Percentiles rank a stretch among this genome's conserved stretches.
Conservation (phyloP, 2,797 vertebrate species). For the Brachyalestes nurse region DNA sequence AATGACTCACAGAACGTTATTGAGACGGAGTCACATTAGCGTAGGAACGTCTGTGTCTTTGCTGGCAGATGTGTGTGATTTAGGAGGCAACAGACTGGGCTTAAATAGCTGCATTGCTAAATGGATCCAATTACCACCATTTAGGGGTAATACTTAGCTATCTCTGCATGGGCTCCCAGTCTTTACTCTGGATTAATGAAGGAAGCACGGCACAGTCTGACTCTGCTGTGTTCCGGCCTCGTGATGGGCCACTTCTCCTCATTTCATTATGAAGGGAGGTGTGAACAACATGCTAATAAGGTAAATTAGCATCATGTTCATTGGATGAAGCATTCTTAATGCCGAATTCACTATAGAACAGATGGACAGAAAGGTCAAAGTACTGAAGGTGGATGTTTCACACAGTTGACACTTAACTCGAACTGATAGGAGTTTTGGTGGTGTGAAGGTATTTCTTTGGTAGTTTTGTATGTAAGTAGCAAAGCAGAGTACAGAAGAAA, state of each 20-base stretch:
- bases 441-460: neutral
- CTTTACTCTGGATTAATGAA: slow-evolving; percentile 6
- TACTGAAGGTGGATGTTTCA: neutral
- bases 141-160: slow-evolving; percentile 31
- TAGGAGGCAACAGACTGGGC: slow-evolving; percentile 19
- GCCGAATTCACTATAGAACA: neutral
- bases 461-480: too few relatives aligned
- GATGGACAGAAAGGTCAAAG: neutral
- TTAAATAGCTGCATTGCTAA: slow-evolving; percentile 27
- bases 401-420: neutral
- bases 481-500: too few relatives aligned
- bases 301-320: neutral
- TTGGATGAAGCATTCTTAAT: neutral
- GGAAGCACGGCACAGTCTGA: neutral
- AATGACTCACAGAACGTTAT: slow-evolving; percentile 9
- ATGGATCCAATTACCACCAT: slow-evolving; percentile 34
- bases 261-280: slow-evolving; percentile 1
- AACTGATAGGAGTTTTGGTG: neutral
- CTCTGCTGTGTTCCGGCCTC: neutral
- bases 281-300: slow-evolving; percentile 5
- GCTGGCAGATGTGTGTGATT: slow-evolving; percentile 26
- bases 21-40: slow-evolving; percentile 16
- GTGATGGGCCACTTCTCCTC: neutral
- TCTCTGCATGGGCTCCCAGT: slow-evolving; percentile 12
- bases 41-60: slow-evolving; percentile 12